Evolutionary conservation across 2,797 vertebrate genomes (phyloP).

Genomic region (Rhyacichthys aspro): DNA sequence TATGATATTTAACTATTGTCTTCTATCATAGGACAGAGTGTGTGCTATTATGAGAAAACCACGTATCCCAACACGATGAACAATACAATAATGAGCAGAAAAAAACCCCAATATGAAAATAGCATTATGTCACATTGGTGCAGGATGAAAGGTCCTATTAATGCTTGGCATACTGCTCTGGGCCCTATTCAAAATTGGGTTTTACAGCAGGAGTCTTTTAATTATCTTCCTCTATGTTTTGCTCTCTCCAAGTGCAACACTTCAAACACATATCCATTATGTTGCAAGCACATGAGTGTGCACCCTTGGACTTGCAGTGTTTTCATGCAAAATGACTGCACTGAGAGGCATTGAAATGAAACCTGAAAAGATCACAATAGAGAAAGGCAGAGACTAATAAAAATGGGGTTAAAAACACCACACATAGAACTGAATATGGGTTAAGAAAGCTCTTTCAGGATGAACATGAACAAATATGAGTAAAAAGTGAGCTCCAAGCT

Average conservation of each 20-base stretch:
- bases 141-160: too few species aligned
- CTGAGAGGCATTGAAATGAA: background rate
- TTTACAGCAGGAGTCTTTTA: slow-evolving; percentile 23
- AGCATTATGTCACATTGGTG: slow-evolving; percentile 1
- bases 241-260: slow-evolving; percentile 12
- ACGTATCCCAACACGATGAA: slow-evolving; percentile 2
- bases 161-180: slow-evolving; percentile 7
- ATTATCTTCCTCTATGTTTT: slow-evolving; percentile 20
- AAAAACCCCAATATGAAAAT: slow-evolving; percentile 6
- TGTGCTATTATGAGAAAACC: too few species aligned
- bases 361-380: too few species aligned
- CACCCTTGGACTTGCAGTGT: background rate
- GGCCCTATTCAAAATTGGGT: slow-evolving; percentile 10
- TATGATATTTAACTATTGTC: too few species aligned
- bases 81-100: slow-evolving; percentile 9
- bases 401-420: background rate
- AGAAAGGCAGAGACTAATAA: background rate
- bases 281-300: background rate
- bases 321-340: background rate
- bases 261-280: slow-evolving; percentile 20
- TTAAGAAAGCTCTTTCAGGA: background rate
- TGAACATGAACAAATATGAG: background rate
- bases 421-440: background rate
- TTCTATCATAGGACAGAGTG: too few species aligned
- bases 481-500: background rate